Conservation (phyloP, 2,888 invertebrate species). For the Drosophila meridionalis region DNA sequence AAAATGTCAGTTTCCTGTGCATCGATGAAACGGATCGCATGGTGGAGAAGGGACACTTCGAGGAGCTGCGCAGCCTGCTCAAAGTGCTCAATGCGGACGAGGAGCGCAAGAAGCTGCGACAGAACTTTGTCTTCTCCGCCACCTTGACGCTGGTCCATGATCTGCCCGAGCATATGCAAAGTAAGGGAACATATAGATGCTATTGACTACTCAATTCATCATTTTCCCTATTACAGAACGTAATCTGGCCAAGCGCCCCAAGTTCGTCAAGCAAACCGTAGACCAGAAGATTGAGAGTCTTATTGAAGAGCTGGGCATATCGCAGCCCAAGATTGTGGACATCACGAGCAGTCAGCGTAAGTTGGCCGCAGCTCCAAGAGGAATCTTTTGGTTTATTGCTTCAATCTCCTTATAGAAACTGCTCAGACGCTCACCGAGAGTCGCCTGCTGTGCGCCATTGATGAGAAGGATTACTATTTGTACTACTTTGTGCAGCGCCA, state of each 20-base stretch:
- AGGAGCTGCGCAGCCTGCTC: slow-evolving; percentile 93
- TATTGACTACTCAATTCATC: neutral
- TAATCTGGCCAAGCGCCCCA: slow-evolving; percentile 80
- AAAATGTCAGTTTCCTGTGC: slow-evolving; percentile 93
- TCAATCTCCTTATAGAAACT: slow-evolving; percentile 87
- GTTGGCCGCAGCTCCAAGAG: neutral
- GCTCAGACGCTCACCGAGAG: slow-evolving; percentile 94
- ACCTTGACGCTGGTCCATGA: slow-evolving; percentile 97
- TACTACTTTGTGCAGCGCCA: slow-evolving; percentile 95
- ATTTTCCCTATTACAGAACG: slow-evolving; percentile 64
- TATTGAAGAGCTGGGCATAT: slow-evolving; percentile 92
- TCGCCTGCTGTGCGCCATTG: slow-evolving; percentile 90
- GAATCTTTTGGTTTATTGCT: fast-evolving
- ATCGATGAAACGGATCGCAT: slow-evolving; percentile 99
- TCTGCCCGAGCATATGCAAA: slow-evolving; percentile 90
- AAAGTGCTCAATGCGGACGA: slow-evolving; percentile 91
- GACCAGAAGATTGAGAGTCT: slow-evolving; percentile 91
- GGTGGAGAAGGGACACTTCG: slow-evolving; percentile 98
- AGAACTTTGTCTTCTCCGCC: slow-evolving; percentile 99
- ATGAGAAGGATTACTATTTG: slow-evolving; percentile 95
- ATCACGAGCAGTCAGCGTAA: slow-evolving; percentile 91
- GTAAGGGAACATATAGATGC: slow-evolving; percentile 80
- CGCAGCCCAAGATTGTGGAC: slow-evolving; percentile 96
- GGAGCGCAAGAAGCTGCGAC: slow-evolving; percentile 87
- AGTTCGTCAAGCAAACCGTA: slow-evolving; percentile 88